phyloP scores from a whole-genome alignment of 2,113 vertebrate genomes.

The Pristiophorus japonicus region DNA sequence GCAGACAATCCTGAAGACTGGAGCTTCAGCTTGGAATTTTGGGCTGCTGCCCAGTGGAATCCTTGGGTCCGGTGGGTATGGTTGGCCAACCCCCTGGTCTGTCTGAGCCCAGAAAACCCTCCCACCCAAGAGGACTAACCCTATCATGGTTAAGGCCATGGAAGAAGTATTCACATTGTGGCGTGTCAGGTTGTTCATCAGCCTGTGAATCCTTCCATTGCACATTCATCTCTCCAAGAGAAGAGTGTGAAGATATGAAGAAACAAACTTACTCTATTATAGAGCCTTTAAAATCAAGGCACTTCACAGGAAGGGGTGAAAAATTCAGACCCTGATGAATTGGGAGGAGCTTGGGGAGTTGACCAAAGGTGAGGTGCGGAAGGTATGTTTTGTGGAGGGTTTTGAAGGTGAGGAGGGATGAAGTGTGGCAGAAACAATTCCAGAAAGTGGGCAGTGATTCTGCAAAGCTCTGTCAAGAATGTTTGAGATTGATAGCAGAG shows the following conservation, averaged over 20 bases:
- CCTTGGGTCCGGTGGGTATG: neutral
- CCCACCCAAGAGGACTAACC: neutral
- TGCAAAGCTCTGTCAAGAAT: no score
- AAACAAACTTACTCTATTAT: no score
- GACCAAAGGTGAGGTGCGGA: neutral
- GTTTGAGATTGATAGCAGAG: no score
- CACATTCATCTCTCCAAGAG: neutral
- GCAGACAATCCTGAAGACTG: neutral
- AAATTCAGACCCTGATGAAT: neutral
- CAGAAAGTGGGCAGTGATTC: neutral
- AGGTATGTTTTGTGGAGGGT: neutral
- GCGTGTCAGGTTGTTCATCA: neutral
- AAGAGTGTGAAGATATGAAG: neutral
- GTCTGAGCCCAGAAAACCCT: neutral
- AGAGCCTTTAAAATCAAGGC: no score
- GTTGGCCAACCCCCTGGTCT: neutral
- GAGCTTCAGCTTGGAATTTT: neutral
- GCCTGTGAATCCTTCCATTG: neutral
- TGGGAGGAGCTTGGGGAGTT: neutral
- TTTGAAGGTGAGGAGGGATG: neutral
- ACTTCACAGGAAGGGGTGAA: no score
- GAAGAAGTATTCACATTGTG: neutral
- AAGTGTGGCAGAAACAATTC: neutral
- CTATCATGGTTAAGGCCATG: neutral
- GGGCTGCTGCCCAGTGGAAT: neutral